Evolutionary conservation across 2,888 invertebrate genomes (phyloP).

Genomic region (Chaetogeoica ovagalla): DNA sequence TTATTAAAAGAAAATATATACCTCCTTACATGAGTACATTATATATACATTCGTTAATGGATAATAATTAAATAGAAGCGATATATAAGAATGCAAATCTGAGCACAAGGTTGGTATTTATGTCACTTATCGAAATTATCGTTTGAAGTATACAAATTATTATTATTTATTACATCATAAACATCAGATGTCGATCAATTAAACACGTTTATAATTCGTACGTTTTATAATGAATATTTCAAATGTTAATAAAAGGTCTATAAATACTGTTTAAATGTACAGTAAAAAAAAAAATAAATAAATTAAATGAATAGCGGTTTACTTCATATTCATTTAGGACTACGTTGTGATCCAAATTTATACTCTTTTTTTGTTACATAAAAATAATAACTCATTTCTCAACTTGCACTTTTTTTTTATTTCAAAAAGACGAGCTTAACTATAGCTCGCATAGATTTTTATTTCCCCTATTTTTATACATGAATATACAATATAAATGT

Average conservation of each 20-base stretch:
- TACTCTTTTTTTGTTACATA: background rate
- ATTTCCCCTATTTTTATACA: background rate
- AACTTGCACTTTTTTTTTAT: background rate
- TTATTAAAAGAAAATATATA: too few species aligned
- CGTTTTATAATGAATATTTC: background rate
- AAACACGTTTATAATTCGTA: background rate
- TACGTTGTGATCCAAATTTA: background rate
- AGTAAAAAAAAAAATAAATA: background rate
- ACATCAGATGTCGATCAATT: background rate
- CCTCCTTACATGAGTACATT: too few species aligned
- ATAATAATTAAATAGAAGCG: background rate
- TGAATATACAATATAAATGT: background rate
- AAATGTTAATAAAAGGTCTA: background rate
- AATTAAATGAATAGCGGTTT: background rate
- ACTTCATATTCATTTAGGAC: background rate
- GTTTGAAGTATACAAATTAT: background rate
- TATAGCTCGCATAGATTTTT: background rate
- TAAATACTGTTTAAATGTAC: background rate
- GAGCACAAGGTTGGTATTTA: too few species aligned
- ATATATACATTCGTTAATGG: background rate
- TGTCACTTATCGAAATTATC: too few species aligned
- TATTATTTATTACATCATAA: background rate
- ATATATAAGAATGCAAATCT: background rate
- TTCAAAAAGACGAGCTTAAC: conserved; percentile 37
- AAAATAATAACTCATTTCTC: background rate